A percentile compares a stretch with the other conserved stretches of the same genome.
Evolutionary conservation across 2,113 vertebrate species (phyloP).

Genomic region (Macroglossus sobrinus): DNA sequence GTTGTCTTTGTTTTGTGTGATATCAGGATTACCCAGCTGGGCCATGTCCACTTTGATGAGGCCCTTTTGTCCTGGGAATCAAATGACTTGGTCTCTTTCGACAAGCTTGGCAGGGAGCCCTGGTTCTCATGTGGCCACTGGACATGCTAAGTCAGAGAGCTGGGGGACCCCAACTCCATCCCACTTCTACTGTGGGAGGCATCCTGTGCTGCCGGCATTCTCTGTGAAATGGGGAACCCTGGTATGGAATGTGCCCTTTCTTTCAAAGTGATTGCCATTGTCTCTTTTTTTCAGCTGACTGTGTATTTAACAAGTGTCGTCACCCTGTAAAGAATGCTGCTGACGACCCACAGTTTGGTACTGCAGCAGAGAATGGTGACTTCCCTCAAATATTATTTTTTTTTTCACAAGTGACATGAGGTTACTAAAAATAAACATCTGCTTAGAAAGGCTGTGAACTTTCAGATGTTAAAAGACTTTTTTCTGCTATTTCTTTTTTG

Average conservation of each 20-base stretch:
- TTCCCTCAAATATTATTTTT: background rate
- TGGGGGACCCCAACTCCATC: fast-evolving
- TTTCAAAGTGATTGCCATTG: background rate
- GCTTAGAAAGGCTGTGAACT: background rate
- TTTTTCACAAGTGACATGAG: background rate
- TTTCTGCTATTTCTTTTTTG: background rate
- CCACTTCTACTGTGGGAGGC: fast-evolving
- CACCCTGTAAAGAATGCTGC: background rate
- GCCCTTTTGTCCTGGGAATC: constrained; percentile 52
- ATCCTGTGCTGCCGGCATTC: background rate
- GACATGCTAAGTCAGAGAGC: background rate
- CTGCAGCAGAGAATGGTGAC: background rate
- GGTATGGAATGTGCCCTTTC: background rate
- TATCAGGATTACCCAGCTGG: constrained; percentile 57
- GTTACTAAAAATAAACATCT: background rate
- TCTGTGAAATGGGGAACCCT: background rate
- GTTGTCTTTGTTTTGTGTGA: constrained; percentile 47
- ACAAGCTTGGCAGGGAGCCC: constrained; percentile 30
- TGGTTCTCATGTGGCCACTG: background rate
- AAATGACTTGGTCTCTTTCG: constrained; percentile 54
- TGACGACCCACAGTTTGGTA: background rate
- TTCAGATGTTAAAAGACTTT: background rate
- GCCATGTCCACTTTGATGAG: background rate
- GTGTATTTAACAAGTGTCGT: background rate
- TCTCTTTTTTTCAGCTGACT: background rate